phyloP scores from a whole-genome alignment of 1,140 invertebrate species.

The Tyrophagus putrescentiae region DNA sequence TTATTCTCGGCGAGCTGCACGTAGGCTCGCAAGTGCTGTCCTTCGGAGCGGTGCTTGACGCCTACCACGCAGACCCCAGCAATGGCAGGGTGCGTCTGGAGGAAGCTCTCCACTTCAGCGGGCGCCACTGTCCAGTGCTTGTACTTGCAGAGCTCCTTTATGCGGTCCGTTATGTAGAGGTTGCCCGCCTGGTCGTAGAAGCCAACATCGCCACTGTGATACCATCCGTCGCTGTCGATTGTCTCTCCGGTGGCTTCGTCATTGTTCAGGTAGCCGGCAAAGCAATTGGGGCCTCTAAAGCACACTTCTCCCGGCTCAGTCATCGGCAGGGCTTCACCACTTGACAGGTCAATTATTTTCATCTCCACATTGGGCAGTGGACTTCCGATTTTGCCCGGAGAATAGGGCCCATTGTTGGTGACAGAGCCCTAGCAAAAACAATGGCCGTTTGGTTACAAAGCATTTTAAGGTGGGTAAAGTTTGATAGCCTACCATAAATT shows the following conservation, averaged over 20 bases:
- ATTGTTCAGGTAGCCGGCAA: slow-evolving; percentile 26
- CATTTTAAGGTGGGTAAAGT: too few relatives aligned
- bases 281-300: slow-evolving; percentile 31
- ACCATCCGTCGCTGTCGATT: slow-evolving; percentile 33
- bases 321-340: neutral
- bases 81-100: neutral
- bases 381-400: neutral
- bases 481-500: too few relatives aligned
- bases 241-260: slow-evolving; percentile 21
- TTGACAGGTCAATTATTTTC: slow-evolving; percentile 8
- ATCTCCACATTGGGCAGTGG: slow-evolving; percentile 12
- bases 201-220: slow-evolving; percentile 38
- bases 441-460: too few relatives aligned
- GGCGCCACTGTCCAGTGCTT: neutral
- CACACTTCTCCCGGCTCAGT: slow-evolving; percentile 26
- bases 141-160: slow-evolving; percentile 23
- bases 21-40: slow-evolving; percentile 2
- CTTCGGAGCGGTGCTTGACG: slow-evolving; percentile 1
- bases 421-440: too few relatives aligned
- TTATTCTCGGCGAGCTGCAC: neutral
- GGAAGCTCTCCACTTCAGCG: slow-evolving; percentile 2
- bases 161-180: slow-evolving; percentile 26
- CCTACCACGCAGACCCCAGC: neutral
- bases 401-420: neutral
- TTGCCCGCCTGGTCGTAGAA: slow-evolving; percentile 25